Evolutionary conservation across 1,140 invertebrate species (phyloP).

Genomic region (Tribolium castaneum): DNA sequence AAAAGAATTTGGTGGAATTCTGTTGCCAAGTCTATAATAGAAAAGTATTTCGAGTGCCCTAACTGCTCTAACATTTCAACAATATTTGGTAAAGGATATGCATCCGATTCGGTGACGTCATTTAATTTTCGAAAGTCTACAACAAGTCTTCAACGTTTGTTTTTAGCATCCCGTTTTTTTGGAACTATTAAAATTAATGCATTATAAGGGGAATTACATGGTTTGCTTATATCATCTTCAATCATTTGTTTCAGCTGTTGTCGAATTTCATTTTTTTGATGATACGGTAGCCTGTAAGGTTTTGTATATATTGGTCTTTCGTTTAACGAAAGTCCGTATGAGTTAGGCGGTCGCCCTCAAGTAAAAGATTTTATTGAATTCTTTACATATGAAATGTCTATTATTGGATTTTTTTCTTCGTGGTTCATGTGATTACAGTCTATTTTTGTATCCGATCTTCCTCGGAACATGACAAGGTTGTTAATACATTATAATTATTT

Average conservation of each 20-base stretch:
- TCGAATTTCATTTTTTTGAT: constrained; percentile 57
- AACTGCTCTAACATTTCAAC: constrained; percentile 66
- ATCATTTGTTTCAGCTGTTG: constrained; percentile 53
- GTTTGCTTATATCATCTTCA: constrained; percentile 55
- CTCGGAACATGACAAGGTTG: too few species aligned
- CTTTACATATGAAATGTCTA: constrained; percentile 38
- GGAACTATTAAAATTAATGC: constrained; percentile 56
- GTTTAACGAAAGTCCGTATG: too few species aligned
- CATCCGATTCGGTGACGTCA: constrained; percentile 62
- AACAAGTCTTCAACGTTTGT: constrained; percentile 46
- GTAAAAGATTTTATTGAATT: constrained; percentile 47
- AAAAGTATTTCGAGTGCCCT: constrained; percentile 61
- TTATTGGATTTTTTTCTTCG: constrained; percentile 6
- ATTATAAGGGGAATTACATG: constrained; percentile 54
- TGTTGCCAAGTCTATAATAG: constrained; percentile 61
- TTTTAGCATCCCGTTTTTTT: constrained; percentile 56
- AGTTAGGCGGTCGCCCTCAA: constrained; percentile 50
- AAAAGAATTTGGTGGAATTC: constrained; percentile 67
- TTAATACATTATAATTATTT: too few species aligned
- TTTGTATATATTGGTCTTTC: too few species aligned
- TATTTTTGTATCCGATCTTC: too few species aligned
- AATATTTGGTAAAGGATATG: constrained; percentile 67
- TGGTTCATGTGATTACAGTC: neutral
- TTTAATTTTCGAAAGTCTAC: constrained; percentile 58
- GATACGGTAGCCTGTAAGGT: constrained; percentile 57